Base-by-base conservation (phyloP, 2,113 vertebrate genomes). In the Ciconia boyciana region DNA sequence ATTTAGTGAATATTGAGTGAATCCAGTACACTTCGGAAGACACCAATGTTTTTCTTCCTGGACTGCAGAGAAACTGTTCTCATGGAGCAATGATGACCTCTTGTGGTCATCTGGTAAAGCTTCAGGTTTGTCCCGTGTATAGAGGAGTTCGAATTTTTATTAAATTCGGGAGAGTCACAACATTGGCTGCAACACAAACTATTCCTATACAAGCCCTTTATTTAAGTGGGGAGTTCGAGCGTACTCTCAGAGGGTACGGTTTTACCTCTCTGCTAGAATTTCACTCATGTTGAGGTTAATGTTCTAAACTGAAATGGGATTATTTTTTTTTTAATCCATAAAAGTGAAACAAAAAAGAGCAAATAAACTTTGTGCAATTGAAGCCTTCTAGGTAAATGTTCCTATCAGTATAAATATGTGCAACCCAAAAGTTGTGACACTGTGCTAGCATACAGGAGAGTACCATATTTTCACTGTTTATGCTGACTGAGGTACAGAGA, bases 51-150 rank as follows among this genome's bases (percentile, higher is more conserved):
- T 87, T 60, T 54, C 29, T 44, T 34, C 26, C 20, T 12, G 3
- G 25, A 7, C 6, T 19, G 34, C 32, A 24, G 41, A 29, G 58
- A n/a, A 36, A 39, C 15, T 21, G 11, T 65, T 89, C 52, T 93
- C 46, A 4, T 97, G 96, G 94, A 96, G 79, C 55, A 74, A 91
- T 22, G 69, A 19, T 66, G 97, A 83, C 98, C 96, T 97, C 98
- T 64, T 87, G 97, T 98, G 98, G 97, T 69, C 49, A 7, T 5
- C 48, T 36, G 11, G 4, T 32, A 75, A 44, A 34, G 71, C 20
- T 55, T 68, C 66, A 68, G 9, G 11, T 44, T 70, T 77, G 51
- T 36, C 31, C 34, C 16, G 1, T 8, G 7, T n/a, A 3, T n/a
- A 29, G 41, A 76, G 48, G 34, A 19, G 9, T 36, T 48, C 0